A percentile compares a stretch with the other conserved stretches of the same genome.
Conservation (phyloP, 35 echinoderm and acorn worm species). For the Stichopus chloronotus region DNA sequence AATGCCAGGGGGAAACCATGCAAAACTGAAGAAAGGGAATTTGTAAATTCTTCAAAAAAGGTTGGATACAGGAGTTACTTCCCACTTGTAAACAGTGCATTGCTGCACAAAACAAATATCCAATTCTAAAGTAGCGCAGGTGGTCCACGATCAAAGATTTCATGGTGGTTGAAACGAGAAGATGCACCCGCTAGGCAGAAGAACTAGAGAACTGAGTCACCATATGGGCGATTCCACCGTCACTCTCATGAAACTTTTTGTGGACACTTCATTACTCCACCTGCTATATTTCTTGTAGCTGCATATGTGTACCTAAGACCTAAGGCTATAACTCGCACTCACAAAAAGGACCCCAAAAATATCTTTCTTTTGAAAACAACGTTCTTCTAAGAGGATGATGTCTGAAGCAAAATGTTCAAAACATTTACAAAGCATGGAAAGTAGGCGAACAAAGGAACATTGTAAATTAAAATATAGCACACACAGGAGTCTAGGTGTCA, state of each 20-base stretch:
- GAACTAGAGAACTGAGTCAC: not conserved
- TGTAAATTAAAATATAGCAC: no score
- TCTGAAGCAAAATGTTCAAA: no score
- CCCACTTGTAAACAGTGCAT: constrained; percentile 1
- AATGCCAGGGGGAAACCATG: not conserved
- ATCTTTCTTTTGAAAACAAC: no score
- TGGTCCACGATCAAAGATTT: constrained; percentile 16
- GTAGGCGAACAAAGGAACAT: no score
- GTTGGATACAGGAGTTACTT: constrained; percentile 10
- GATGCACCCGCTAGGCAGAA: not conserved
- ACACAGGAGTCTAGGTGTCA: no score
- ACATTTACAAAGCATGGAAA: no score
- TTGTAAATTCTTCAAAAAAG: not conserved
- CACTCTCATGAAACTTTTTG: not conserved
- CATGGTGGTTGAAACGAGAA: not conserved
- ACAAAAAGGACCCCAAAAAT: no score
- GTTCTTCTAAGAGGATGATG: no score
- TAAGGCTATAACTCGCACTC: no score
- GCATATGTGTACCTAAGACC: no score
- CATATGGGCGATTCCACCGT: not conserved
- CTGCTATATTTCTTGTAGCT: no score
- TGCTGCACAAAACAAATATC: not conserved
- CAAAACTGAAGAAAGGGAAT: not conserved
- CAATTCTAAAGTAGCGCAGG: not conserved
- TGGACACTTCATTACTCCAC: no score